Conservation (phyloP, 2,113 vertebrate genomes). For the Otus sunia region DNA sequence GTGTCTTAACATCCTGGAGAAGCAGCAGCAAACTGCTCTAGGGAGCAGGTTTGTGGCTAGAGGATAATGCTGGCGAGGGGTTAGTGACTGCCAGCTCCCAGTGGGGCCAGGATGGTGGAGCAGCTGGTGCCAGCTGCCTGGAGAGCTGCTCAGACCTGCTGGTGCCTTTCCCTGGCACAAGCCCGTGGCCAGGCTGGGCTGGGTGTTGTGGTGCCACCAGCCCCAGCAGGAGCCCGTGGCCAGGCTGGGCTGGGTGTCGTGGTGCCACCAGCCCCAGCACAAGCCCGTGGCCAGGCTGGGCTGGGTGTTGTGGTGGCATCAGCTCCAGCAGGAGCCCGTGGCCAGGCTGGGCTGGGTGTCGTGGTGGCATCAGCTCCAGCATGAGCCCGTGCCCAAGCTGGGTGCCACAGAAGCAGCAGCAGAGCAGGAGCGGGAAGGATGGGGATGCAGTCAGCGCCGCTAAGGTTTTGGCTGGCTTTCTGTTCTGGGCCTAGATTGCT, state of each 20-base stretch:
- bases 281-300: rapidly evolving
- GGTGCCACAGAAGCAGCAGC: background rate
- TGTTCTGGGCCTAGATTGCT: background rate
- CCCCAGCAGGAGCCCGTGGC: rapidly evolving
- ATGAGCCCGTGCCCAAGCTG: background rate
- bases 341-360: background rate
- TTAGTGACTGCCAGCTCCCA: background rate
- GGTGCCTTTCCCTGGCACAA: background rate
- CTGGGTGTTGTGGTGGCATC: background rate
- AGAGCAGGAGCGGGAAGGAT: background rate
- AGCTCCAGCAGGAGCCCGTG: rapidly evolving
- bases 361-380: rapidly evolving
- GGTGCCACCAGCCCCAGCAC: rapidly evolving
- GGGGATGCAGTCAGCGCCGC: rapidly evolving
- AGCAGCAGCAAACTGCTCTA: background rate
- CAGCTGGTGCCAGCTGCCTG: rapidly evolving
- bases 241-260: background rate
- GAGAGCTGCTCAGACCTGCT: background rate
- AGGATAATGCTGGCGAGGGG: background rate
- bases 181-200: background rate
- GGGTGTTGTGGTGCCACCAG: background rate
- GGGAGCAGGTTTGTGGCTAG: background rate
- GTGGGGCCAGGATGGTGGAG: background rate
- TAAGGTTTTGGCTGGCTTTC: background rate
- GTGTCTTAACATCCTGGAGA: background rate